A percentile compares a stretch with the other conserved stretches of the same genome.
Conservation (phyloP, 2,888 invertebrate genomes). For the Chesias legatella region DNA sequence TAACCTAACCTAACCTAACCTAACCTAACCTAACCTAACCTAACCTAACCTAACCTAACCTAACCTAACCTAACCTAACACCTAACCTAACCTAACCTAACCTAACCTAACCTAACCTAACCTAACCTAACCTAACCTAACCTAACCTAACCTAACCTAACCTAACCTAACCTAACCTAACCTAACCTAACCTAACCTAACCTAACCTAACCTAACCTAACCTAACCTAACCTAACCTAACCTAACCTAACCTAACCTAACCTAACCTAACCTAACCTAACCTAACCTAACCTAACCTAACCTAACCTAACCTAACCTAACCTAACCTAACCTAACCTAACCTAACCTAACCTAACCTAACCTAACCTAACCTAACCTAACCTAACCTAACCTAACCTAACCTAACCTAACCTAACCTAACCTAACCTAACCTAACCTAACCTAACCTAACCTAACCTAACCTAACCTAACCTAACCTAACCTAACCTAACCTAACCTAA, state of each 20-base stretch:
- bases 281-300: conserved; percentile 1
- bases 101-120: conserved; percentile 12
- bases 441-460: conserved; percentile 3
- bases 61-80: no score
- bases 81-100: conserved; percentile 12
- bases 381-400: background rate
- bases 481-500: conserved; percentile 3
- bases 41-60: conserved; percentile 10
- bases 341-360: background rate
- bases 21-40: no score
- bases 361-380: background rate
- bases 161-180: conserved; percentile 14
- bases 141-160: conserved; percentile 15
- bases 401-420: background rate
- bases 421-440: conserved; percentile 3
- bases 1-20: conserved; percentile 14
- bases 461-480: conserved; percentile 1
- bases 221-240: conserved; percentile 14
- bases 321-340: background rate
- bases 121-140: conserved; percentile 15
- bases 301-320: background rate
- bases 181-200: conserved; percentile 11
- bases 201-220: conserved; percentile 12
- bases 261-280: conserved; percentile 11
- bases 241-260: conserved; percentile 16